These are phyloP conservation scores for Prenolepis imparis DNA, from an alignment of 2,888 invertebrate genomes.

Conservation along the genomic window DNA sequence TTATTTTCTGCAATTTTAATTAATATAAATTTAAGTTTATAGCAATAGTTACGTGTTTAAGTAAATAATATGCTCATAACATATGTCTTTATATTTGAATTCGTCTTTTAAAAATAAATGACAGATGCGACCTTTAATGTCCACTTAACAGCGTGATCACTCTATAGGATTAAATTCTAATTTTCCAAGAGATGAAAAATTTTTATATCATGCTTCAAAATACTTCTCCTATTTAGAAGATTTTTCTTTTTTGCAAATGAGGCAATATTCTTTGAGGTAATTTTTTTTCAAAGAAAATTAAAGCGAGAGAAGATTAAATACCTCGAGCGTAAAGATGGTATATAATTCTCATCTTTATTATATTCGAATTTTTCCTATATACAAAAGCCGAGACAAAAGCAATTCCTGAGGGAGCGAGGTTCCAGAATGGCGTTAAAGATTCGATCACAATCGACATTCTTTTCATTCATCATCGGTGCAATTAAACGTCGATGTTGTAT, in stretches of 20 bases:
- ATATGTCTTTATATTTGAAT: too few relatives aligned
- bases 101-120: too few relatives aligned
- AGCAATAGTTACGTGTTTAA: too few relatives aligned
- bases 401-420: background rate
- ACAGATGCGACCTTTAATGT: too few relatives aligned
- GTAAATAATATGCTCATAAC: too few relatives aligned
- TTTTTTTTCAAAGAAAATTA: background rate
- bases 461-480: slow-evolving; percentile 68
- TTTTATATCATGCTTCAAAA: background rate
- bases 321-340: background rate
- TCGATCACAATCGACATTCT: slow-evolving; percentile 65
- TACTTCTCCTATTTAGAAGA: background rate
- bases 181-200: background rate
- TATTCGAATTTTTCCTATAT: background rate
- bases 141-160: too few relatives aligned
- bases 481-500: slow-evolving; percentile 68
- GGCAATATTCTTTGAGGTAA: background rate
- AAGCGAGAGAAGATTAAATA: slow-evolving; percentile 22
- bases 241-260: background rate
- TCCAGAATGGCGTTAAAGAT: background rate
- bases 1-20: too few relatives aligned
- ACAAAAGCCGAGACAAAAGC: background rate
- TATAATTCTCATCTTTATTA: background rate
- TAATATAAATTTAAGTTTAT: too few relatives aligned
- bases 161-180: background rate